Conservation (phyloP, 1,140 invertebrate genomes). For the Myzus persicae region DNA sequence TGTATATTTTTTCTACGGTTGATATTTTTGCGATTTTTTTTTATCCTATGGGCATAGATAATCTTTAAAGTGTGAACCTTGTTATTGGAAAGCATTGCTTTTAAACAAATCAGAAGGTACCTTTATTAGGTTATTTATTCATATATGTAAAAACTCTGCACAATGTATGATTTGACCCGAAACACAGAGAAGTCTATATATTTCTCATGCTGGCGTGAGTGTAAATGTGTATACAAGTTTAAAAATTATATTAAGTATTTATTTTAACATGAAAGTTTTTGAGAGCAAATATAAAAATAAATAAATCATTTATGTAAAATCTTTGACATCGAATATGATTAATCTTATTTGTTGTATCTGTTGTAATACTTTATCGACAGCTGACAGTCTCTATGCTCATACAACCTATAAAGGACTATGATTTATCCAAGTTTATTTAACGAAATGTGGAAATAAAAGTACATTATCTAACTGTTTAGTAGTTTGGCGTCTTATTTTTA, state of each 20-base stretch:
- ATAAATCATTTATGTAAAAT: constrained; percentile 20
- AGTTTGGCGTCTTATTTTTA: not conserved
- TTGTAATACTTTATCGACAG: not conserved
- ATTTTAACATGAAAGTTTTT: not conserved
- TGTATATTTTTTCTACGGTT: not conserved
- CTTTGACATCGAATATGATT: not conserved
- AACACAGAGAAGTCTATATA: not conserved
- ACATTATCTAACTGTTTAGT: not conserved
- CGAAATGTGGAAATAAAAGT: not conserved
- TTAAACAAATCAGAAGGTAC: not conserved
- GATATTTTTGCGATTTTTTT: not conserved
- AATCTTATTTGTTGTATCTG: not conserved
- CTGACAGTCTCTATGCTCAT: not conserved
- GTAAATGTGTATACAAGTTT: not conserved
- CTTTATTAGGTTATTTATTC: not conserved
- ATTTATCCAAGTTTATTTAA: not conserved
- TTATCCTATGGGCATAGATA: not conserved
- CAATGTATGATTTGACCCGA: not conserved
- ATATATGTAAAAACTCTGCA: not conserved
- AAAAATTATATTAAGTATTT: not conserved
- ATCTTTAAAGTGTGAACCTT: not conserved
- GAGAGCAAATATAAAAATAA: not conserved
- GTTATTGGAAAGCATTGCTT: not conserved
- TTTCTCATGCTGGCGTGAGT: not conserved
- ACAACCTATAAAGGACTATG: not conserved